phyloP scores from a whole-genome alignment of 1,140 invertebrate genomes.

The Cotesia typhae region DNA sequence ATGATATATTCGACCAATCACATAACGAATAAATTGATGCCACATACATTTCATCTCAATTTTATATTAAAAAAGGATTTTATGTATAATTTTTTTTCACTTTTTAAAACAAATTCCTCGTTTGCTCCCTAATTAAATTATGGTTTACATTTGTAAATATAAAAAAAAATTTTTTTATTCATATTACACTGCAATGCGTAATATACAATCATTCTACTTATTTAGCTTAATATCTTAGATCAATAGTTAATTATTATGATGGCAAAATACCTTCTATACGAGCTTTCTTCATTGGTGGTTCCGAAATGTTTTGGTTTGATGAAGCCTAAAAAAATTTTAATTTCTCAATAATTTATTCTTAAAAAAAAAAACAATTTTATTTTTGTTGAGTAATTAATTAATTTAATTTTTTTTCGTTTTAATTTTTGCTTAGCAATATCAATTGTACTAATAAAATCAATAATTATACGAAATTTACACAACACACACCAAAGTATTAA shows the following conservation, averaged over 20 bases:
- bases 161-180: constrained; percentile 4
- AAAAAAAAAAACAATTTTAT: constrained; percentile 23
- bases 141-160: not conserved
- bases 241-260: constrained; percentile 37
- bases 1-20: no score
- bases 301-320: constrained; percentile 48
- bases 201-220: constrained; percentile 48
- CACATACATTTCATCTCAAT: no score
- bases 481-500: not conserved
- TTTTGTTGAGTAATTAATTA: not conserved
- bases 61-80: no score
- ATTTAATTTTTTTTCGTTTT: not conserved
- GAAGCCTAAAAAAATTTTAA: constrained; percentile 43
- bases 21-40: no score
- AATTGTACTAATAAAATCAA: not conserved
- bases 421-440: no score
- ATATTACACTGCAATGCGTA: constrained; percentile 19
- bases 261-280: constrained; percentile 63
- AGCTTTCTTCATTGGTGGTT: constrained; percentile 56
- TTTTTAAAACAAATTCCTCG: constrained; percentile 4
- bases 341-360: constrained; percentile 32
- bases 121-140: not conserved
- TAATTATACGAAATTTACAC: not conserved
- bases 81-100: not conserved
- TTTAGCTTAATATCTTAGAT: constrained; percentile 36